Evolutionary conservation across 2,888 invertebrate species (phyloP), one percentile per base, ranked within the genome.

Genomic region (Euplexia lucipara): DNA sequence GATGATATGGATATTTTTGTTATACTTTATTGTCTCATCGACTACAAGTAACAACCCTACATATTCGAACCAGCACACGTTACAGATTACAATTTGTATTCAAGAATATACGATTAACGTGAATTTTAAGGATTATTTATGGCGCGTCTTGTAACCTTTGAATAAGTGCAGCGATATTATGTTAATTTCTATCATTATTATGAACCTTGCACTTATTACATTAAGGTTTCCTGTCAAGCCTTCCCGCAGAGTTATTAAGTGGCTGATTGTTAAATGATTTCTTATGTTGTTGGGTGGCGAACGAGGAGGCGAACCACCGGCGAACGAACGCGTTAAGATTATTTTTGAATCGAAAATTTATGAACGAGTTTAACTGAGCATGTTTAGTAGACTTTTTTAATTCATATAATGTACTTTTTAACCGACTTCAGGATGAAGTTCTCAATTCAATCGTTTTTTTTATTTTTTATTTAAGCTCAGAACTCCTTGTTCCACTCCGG

Each of bases 61-160:
- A 12, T 32, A 64, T 20, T 30, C 18, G 8, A 37, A 57, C 68
- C 59, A 35, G 42, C 44, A 26, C 26, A 5, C 26, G 54, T 59
- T 70, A 68, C 67, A 70, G 75, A 79, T 65, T 72, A 75, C 66
- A 79, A 79, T 79, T 79, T 79, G 82, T 78, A 76, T 82, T 79
- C 80, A 79, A 72, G 77, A 82, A 72, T 82, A 66, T 75, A 67
- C 66, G 58, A 75, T 79, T 71, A 63, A 63, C 76, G 64, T 64
- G 61, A 39, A 66, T 79, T 70, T 74, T 78, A 78, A 57, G 49
- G 9, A 74, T 70, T 74, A 78, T 81, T 78, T 74, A 78, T 68
- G 42, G 53, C 26, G 47, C 48, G 42, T 26, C 16, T 37, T n/a
- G 5, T 56, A 65, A 69, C 68, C 78, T 81, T 73, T 74, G 53